Conservation (phyloP, 2,797 vertebrate species). For the Petrocephalus schoutedeni region DNA sequence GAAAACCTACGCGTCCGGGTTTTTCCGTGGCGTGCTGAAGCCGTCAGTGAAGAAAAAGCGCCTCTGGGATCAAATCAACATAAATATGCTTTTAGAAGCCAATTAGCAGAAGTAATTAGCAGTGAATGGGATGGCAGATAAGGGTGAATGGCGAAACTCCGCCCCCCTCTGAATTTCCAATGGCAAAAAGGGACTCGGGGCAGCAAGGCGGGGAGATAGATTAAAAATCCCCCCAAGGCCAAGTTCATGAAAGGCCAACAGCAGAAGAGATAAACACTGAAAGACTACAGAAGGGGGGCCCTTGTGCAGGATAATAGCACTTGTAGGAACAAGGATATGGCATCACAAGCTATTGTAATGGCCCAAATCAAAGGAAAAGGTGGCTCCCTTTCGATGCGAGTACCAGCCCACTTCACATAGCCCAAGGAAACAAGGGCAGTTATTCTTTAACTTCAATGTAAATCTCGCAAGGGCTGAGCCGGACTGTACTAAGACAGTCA, state of each 20-base stretch:
- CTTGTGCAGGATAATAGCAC: not conserved
- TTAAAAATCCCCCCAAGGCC: not conserved
- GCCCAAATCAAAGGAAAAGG: not conserved
- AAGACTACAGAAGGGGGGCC: not conserved
- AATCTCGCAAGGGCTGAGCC: not conserved
- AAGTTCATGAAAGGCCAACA: not conserved
- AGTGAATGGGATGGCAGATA: not conserved
- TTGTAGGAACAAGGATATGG: too few species aligned
- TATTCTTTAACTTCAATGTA: not conserved
- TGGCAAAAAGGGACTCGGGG: not conserved
- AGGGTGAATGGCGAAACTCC: not conserved
- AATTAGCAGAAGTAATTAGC: slow-evolving; percentile 11
- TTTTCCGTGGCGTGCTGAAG: not conserved
- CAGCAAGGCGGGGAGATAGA: not conserved
- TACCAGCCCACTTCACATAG: not conserved
- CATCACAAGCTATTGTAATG: not conserved
- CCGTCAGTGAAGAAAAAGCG: not conserved
- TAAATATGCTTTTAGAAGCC: slow-evolving; percentile 10
- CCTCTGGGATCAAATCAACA: slow-evolving; percentile 9
- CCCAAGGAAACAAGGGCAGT: not conserved
- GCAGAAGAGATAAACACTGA: not conserved
- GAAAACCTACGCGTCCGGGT: not conserved
- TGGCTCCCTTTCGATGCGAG: not conserved
- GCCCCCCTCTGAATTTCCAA: not conserved
- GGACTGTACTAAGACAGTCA: not conserved